Evolutionary conservation across 92 coral and sea anemone genomes (phyloP).

Genomic region (Virgularia gustaviana): DNA sequence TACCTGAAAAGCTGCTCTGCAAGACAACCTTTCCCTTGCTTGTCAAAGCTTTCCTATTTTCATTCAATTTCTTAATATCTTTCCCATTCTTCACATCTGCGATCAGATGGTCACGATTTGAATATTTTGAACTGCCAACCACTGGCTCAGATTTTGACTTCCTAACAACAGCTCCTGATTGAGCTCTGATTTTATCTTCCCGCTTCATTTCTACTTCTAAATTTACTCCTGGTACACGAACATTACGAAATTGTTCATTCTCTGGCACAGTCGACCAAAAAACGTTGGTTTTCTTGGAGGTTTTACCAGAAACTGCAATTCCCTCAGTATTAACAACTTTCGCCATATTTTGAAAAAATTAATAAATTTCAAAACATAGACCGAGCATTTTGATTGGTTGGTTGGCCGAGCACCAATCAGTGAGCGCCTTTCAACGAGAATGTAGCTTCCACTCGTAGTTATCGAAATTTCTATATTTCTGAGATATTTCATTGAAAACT

Average conservation of each 20-base stretch:
- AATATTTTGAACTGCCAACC: not conserved
- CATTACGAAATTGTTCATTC: constrained; percentile 34
- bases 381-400: constrained; percentile 23
- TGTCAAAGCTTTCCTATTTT: not conserved
- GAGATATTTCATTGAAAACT: not conserved
- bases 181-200: not conserved
- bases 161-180: constrained; percentile 14
- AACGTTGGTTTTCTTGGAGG: constrained; percentile 60
- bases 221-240: constrained; percentile 28
- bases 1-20: not conserved
- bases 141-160: constrained; percentile 29
- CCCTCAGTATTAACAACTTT: constrained; percentile 40
- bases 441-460: no score
- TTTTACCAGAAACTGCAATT: not conserved
- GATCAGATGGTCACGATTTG: constrained; percentile 5
- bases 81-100: not conserved
- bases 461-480: constrained; percentile 20
- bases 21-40: not conserved
- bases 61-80: not conserved
- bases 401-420: constrained; percentile 17
- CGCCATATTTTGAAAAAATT: constrained; percentile 71
- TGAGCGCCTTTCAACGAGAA: no score
- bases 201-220: not conserved
- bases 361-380: not conserved
- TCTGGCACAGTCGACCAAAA: constrained; percentile 58